Evolutionary conservation across 2,888 invertebrate species (phyloP).

Genomic region (Saturnia pavonia): DNA sequence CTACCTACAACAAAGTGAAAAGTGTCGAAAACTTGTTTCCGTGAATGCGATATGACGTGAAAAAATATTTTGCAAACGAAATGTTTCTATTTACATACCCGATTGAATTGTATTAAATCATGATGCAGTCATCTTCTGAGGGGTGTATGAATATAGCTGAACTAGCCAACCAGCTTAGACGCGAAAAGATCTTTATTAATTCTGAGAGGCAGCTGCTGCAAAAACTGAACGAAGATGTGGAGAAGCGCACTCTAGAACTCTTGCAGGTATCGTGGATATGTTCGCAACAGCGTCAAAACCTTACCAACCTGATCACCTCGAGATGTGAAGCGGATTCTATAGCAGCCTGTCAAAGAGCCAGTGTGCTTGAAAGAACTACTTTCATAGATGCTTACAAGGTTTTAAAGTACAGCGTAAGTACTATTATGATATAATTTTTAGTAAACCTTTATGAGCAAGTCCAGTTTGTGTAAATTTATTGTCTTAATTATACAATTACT

Average conservation of each 20-base stretch:
- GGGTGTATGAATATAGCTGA: conserved; percentile 78
- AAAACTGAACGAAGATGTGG: conserved; percentile 87
- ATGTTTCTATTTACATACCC: conserved; percentile 37
- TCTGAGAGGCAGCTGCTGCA: conserved; percentile 92
- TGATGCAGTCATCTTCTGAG: conserved; percentile 76
- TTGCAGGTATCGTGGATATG: conserved; percentile 93
- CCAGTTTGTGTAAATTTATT: not conserved
- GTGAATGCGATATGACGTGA: conserved; percentile 50
- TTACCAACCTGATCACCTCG: conserved; percentile 88
- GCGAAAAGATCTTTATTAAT: conserved; percentile 93
- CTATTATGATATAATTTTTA: not conserved
- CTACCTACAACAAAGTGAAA: conserved; percentile 39
- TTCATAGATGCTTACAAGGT: conserved; percentile 93
- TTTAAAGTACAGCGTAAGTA: conserved; percentile 89
- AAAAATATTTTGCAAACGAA: conserved; percentile 42
- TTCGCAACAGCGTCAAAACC: conserved; percentile 91
- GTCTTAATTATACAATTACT: not conserved
- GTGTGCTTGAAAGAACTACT: conserved; percentile 69
- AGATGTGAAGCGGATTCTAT: conserved; percentile 89
- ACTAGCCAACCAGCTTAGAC: conserved; percentile 84
- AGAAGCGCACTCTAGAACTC: conserved; percentile 77
- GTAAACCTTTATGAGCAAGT: not conserved
- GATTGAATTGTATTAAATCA: conserved; percentile 46
- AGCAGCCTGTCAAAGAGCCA: conserved; percentile 86
- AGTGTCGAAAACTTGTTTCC: conserved; percentile 51